Evolutionary conservation across 2,888 invertebrate genomes (phyloP).

Genomic region (Stomorhina lunata): DNA sequence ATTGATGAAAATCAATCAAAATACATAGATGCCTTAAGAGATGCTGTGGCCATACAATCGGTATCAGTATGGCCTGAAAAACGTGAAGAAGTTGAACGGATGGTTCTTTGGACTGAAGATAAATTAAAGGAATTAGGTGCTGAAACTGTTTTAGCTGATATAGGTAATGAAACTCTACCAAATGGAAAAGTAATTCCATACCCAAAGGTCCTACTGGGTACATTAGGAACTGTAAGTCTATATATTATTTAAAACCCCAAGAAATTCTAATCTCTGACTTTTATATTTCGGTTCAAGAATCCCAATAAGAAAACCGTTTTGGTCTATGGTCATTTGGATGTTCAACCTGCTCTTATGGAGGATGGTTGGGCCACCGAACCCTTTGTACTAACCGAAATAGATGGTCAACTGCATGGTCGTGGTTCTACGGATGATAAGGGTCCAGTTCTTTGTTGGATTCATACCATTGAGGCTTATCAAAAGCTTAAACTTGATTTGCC

Average conservation of each 20-base stretch:
- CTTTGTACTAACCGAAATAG: constrained; percentile 91
- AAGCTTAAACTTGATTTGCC: constrained; percentile 85
- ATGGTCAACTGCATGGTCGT: constrained; percentile 94
- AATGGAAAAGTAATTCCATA: constrained; percentile 87
- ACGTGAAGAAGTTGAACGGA: constrained; percentile 89
- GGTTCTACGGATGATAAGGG: constrained; percentile 97
- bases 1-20: constrained; percentile 88
- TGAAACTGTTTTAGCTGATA: constrained; percentile 85
- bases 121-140: constrained; percentile 87
- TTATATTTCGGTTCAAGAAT: constrained; percentile 80
- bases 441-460: constrained; percentile 96
- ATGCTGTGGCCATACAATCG: constrained; percentile 95
- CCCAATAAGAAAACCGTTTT: constrained; percentile 94
- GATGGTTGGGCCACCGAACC: constrained; percentile 99
- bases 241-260: background rate
- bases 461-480: constrained; percentile 94
- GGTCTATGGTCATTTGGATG: constrained; percentile 98
- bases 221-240: constrained; percentile 87
- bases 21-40: constrained; percentile 89
- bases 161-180: constrained; percentile 87
- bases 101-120: constrained; percentile 90
- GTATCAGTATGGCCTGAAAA: constrained; percentile 95
- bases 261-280: background rate
- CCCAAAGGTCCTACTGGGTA: constrained; percentile 92
- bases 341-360: constrained; percentile 94